Evolutionary conservation across 2,888 invertebrate species (phyloP).

Genomic region (Pterostichus madidus): DNA sequence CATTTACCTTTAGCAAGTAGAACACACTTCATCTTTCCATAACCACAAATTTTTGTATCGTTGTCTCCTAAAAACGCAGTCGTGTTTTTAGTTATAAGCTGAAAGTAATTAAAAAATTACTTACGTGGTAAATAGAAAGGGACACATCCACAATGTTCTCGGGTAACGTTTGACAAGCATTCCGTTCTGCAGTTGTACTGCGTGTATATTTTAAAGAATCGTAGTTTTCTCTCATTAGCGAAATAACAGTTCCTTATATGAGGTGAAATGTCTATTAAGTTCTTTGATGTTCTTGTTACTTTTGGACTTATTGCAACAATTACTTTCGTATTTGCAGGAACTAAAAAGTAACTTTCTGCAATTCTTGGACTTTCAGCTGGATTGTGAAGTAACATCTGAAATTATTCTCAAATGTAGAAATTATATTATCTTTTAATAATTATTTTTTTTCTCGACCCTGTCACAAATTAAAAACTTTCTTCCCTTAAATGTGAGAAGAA

Average conservation of each 20-base stretch:
- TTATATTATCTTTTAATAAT: too few relatives aligned
- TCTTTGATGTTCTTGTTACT: slow-evolving; percentile 70
- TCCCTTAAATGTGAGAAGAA: too few relatives aligned
- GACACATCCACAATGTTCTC: slow-evolving; percentile 69
- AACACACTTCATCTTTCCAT: not conserved
- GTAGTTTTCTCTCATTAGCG: slow-evolving; percentile 69
- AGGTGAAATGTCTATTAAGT: slow-evolving; percentile 69
- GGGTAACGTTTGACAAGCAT: slow-evolving; percentile 70
- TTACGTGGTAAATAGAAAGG: slow-evolving; percentile 71
- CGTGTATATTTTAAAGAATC: slow-evolving; percentile 71
- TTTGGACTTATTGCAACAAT: slow-evolving; percentile 69
- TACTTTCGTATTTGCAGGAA: slow-evolving; percentile 70
- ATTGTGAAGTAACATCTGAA: slow-evolving; percentile 72
- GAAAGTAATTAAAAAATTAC: not conserved
- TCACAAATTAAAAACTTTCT: not conserved
- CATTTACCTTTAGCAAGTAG: not conserved
- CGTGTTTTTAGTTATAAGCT: too few relatives aligned
- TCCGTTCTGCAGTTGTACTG: slow-evolving; percentile 71
- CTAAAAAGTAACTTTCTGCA: slow-evolving; percentile 69
- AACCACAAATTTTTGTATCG: slow-evolving; percentile 19
- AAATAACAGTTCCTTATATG: slow-evolving; percentile 71
- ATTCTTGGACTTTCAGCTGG: slow-evolving; percentile 72
- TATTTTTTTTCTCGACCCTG: too few relatives aligned
- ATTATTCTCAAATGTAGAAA: too few relatives aligned
- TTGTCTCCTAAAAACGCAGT: slow-evolving; percentile 11